Evolutionary conservation across 2,113 vertebrate species (phyloP).

Genomic region (Cynoglossus semilaevis): DNA sequence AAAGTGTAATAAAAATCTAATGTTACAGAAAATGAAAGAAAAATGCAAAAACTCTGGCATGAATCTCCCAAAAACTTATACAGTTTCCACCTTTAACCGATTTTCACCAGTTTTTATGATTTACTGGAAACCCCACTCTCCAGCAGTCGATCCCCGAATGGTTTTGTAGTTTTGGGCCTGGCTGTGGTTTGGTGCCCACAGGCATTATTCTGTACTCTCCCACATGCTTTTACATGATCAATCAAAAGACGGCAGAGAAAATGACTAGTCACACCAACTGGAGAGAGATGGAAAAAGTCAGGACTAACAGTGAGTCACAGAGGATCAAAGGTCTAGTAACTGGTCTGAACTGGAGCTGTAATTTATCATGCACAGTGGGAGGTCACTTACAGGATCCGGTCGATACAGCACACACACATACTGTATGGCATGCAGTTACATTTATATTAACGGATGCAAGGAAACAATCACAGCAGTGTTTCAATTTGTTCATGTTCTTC

Average conservation of each 20-base stretch:
- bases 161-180: constrained; percentile 49
- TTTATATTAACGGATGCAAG: constrained; percentile 12
- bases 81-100: constrained; percentile 62
- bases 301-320: constrained; percentile 58
- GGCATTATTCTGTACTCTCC: constrained; percentile 47
- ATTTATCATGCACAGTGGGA: constrained; percentile 34
- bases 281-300: constrained; percentile 37
- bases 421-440: background rate
- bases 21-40: constrained; percentile 20
- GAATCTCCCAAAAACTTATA: constrained; percentile 31
- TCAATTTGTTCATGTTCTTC: too few species aligned
- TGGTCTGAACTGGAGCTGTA: constrained; percentile 31
- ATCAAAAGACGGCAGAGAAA: constrained; percentile 32
- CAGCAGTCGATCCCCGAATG: constrained; percentile 38
- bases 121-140: constrained; percentile 41
- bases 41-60: constrained; percentile 34
- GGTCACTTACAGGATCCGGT: constrained; percentile 25
- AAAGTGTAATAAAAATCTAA: constrained; percentile 30
- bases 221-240: constrained; percentile 51
- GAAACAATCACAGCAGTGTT: background rate
- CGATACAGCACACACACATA: constrained; percentile 15
- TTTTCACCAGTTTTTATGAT: constrained; percentile 49
- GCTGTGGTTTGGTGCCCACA: constrained; percentile 52
- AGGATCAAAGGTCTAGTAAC: constrained; percentile 9
- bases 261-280: constrained; percentile 36